A percentile compares a stretch with the other conserved stretches of the same genome.
Conservation (phyloP, 2,797 vertebrate species). For the Danio kyathit region DNA sequence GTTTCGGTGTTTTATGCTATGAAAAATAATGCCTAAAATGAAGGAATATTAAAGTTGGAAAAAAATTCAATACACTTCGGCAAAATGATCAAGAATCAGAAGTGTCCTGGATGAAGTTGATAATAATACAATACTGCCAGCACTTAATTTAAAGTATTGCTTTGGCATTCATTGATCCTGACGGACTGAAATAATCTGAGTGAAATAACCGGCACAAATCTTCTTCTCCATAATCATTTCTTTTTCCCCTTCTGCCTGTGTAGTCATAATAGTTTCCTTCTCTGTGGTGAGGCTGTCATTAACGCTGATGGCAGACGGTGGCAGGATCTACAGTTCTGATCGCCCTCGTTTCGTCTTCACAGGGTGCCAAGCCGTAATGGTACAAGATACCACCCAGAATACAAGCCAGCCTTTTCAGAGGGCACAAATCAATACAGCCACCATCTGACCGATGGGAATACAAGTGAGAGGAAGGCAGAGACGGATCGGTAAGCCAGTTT, state of each 20-base stretch:
- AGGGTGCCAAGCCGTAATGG: slow-evolving; percentile 42
- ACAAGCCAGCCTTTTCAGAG: slow-evolving; percentile 35
- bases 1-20: not conserved
- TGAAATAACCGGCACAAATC: slow-evolving; percentile 27
- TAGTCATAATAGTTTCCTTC: slow-evolving; percentile 36
- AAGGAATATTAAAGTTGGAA: not conserved
- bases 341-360: slow-evolving; percentile 17
- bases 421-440: slow-evolving; percentile 51
- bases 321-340: slow-evolving; percentile 21
- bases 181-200: not conserved
- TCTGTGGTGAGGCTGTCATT: slow-evolving; percentile 54
- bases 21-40: not conserved
- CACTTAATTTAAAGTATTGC: not conserved
- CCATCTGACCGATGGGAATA: slow-evolving; percentile 6
- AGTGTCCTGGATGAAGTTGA: not conserved
- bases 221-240: slow-evolving; percentile 32
- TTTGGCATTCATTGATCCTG: slow-evolving; percentile 11
- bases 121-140: not conserved
- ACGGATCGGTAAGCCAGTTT: slow-evolving; percentile 42
- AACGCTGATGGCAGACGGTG: slow-evolving; percentile 41
- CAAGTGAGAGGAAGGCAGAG: slow-evolving; percentile 53
- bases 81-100: not conserved
- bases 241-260: not conserved
- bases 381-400: slow-evolving; percentile 43
- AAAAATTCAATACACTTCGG: not conserved